Base-by-base conservation (phyloP, 92 coral and sea anemone species). In the Anthopleura xanthogrammica region DNA sequence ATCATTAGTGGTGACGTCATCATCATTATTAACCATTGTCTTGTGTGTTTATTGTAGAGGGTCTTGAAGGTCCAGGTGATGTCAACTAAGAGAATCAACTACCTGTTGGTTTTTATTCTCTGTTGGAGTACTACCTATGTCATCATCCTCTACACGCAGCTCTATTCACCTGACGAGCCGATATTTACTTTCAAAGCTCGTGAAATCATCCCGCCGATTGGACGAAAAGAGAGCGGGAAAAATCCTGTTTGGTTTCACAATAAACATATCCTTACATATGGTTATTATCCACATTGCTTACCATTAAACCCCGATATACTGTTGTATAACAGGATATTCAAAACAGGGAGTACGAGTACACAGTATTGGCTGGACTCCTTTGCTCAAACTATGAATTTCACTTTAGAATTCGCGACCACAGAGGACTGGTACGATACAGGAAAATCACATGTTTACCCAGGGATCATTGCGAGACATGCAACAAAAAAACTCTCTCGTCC, bases 401-500 rank as follows among this genome's bases (percentile, higher is more conserved):
- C 80, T 39, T 65, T 90, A 41, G 86, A 89, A 23, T 72, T 87
- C 62, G 89, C 89, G 41, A 85, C 90, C 36, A 97, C 99, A 40
- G 99, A 97, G 78, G 97, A 97, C 79, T 97, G 98, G 98, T 97
- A 95, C 89, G 93, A 92, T 78, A 86, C 78, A 39, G 75, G 79
- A 19, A 84, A 75, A 71, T 65, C 86, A 20, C 93, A 83, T 65
- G 86, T 94, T 3, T 94, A 92, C 82, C 88, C 98, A 43, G 83
- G 83, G 71, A 90, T 91, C 75, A 92, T 97, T 84, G 77, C 83
- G 60, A 80, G 89, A 50, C 89, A 86, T 57, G 92, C 93, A 62
- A 83, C 83, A 16, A 84, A 82, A 57, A 85, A 84, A 76, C 90
- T 88, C 60, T 64, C 73, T 12, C 78, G 60, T 60, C 58, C 66